phyloP scores from a whole-genome alignment of 2,113 vertebrate genomes.

The Butorides virescens region DNA sequence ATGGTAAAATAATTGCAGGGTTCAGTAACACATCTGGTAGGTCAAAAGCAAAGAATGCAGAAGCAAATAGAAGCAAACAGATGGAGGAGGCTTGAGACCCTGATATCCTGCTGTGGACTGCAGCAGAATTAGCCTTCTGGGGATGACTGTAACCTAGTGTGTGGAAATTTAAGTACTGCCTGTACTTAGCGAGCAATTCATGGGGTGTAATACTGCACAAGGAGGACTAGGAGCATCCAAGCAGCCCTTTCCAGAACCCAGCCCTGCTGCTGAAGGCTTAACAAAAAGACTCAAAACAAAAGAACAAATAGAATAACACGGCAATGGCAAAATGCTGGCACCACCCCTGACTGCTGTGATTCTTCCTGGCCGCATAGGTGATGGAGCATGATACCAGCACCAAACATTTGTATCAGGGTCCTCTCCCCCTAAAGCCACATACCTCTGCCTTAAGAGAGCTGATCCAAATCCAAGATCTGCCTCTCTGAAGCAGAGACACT shows the following conservation, averaged over 20 bases:
- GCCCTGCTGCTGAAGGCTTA: background rate
- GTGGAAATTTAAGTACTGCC: background rate
- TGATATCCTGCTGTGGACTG: background rate
- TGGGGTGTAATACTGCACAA: background rate
- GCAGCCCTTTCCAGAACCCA: background rate
- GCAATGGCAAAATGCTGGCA: background rate
- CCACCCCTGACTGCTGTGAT: background rate
- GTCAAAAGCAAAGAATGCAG: background rate
- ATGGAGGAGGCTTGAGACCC: background rate
- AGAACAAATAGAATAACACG: background rate
- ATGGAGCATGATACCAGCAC: background rate
- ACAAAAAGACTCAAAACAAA: background rate
- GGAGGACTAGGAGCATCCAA: background rate
- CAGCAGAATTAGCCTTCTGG: background rate
- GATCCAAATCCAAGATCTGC: background rate
- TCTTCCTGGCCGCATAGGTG: background rate
- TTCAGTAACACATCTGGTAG: background rate
- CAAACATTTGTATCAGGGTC: background rate
- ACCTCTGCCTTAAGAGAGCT: background rate
- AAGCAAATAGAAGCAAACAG: background rate
- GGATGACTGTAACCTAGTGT: background rate
- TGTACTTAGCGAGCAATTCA: background rate
- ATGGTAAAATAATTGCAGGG: background rate
- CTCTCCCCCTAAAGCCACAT: background rate
- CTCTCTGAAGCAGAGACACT: background rate